Conservation (phyloP, 2,797 vertebrate genomes). For the Galagoides demidoff region DNA sequence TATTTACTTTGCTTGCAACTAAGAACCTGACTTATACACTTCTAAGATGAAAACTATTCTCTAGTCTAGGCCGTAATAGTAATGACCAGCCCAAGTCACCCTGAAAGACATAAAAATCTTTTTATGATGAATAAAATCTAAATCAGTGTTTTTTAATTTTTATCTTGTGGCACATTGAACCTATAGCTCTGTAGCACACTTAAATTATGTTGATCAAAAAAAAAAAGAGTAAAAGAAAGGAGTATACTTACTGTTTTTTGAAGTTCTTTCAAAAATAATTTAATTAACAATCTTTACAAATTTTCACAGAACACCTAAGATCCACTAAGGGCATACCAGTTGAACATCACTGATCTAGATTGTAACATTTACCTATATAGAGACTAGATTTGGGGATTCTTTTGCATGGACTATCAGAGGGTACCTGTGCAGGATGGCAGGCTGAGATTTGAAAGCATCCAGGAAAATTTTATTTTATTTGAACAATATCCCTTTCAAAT, state of each 20-base stretch:
- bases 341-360: no score
- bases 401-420: neutral
- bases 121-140: neutral
- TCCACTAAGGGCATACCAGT: no score
- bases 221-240: no score
- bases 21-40: neutral
- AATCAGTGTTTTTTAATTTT: no score
- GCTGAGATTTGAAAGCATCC: neutral
- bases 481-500: neutral
- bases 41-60: neutral
- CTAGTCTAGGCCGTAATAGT: neutral
- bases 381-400: neutral
- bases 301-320: no score
- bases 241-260: no score
- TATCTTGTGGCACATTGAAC: no score
- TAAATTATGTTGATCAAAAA: no score
- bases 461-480: neutral
- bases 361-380: neutral
- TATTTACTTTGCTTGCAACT: constrained; percentile 34
- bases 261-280: no score
- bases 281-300: no score
- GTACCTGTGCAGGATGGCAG: neutral
- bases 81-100: neutral
- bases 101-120: neutral
- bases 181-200: no score